Base-by-base conservation (phyloP, 2,888 invertebrate species). In the Thysanoteuthis rhombus region DNA sequence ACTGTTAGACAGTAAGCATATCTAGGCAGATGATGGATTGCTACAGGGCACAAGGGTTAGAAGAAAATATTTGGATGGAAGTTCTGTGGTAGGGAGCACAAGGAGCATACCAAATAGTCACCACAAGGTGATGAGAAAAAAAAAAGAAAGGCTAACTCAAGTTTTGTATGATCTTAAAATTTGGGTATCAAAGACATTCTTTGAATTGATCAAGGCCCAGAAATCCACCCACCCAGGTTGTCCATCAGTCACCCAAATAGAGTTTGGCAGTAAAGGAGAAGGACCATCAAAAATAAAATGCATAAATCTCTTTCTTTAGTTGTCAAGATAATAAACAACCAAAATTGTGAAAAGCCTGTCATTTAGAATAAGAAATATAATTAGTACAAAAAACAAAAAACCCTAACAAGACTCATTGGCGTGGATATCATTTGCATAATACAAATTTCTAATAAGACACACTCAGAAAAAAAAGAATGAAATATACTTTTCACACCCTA, bases 1-100 rank as follows among this genome's bases (percentile, higher is more conserved):
- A 32, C 91, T 25, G 40, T n/a, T 22, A 4, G 12, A 39, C 8
- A 39, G 40, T 16, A 42, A 42, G 91, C 91, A 91, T 28, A 40
- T 91, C 39, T 42, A 42, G 91, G 42, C 40, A 91, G 42, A 91
- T 91, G 91, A 91, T 91, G n/a, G 91, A 91, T 91, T 91, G 36
- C 42, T 32, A 19, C n/a, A 42, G 91, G 39, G 91, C n/a, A 32
- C 42, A 91, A 42, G 39, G 91, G 91, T 91, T 42, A 91, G 10
- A 42, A 91, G 39, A 91, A 91, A 42, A 91, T 91, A 91, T 42
- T 39, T 91, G 28, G 91, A n/a, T 91, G 91, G 42, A 75, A 36
- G n/a, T 36, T 75, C 32, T 58, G n/a, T 75, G 75, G n/a, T n/a
- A 3, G 75, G 75, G 75, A 19, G 25, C 1, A 52, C 52, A 42